Evolutionary conservation across 2,113 vertebrate genomes (phyloP).

Genomic region (Sinocyclocheilus grahami): DNA sequence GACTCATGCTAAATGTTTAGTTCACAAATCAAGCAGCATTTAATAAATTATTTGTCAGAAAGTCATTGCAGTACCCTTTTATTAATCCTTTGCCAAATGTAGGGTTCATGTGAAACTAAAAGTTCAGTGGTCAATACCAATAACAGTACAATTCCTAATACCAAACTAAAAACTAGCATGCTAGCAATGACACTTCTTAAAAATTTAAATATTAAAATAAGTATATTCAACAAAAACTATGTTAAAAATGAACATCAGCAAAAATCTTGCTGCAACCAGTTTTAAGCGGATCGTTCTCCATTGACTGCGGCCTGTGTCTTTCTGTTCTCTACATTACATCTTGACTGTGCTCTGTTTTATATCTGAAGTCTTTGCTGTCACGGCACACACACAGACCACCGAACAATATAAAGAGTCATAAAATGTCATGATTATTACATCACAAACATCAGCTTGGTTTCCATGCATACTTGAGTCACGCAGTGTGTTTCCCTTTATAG

Average conservation of each 20-base stretch:
- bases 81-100: background rate
- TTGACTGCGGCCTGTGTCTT: background rate
- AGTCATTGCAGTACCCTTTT: background rate
- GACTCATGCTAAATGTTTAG: background rate
- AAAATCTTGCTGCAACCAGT: background rate
- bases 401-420: constrained; percentile 53
- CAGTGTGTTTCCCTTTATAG: constrained; percentile 46
- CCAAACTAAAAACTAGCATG: background rate
- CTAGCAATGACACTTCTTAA: background rate
- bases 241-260: background rate
- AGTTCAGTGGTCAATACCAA: background rate
- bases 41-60: background rate
- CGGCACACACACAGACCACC: constrained; percentile 47
- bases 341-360: constrained; percentile 3
- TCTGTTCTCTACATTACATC: background rate
- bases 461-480: constrained; percentile 38
- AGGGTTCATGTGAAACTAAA: background rate
- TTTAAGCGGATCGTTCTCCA: background rate
- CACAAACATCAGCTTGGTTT: constrained; percentile 46
- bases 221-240: background rate
- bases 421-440: constrained; percentile 59
- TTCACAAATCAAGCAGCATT: background rate
- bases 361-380: constrained; percentile 46
- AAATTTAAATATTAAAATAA: background rate
- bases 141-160: background rate